Base-by-base conservation (phyloP, 2,113 vertebrate species). In the Struthio camelus region DNA sequence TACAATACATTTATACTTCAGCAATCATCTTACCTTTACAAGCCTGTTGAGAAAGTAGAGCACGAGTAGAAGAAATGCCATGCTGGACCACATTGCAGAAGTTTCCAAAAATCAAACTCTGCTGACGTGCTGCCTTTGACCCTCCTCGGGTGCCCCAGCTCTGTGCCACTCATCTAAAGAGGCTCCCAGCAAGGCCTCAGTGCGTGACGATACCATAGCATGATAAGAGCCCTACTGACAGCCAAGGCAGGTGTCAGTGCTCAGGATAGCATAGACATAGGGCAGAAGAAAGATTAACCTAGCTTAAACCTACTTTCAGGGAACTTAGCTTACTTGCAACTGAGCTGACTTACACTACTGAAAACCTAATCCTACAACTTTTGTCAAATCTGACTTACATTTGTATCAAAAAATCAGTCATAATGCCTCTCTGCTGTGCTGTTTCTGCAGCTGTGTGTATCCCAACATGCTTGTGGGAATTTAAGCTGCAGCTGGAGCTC, bases 161-260 rank as follows among this genome's bases (percentile, higher is more conserved):
- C 38, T 27, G 32, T 23, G 11, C 4, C 70, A 44, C 7, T 48
- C 44, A 71, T 53, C 71, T 48, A 36, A 61, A 8, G 38, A 77
- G 34, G 19, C 4, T 77, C 28, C 34, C 17, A 61, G 18, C 30
- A 54, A 42, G 7, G 25, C 42, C 25, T 56, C 19, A 22, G 22
- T 25, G 36, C 0, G 0, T 14, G 12, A 61, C 7, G 25, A 19
- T 11, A 34, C 27, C 54, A 17, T 12, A 54, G 12, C 11, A n/a
- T 22, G 9, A 11, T 72, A 66, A 77, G 20, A 62, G 14, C 44
- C 30, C 59, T 46, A 22, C n/a, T 61, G 30, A 44, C 23, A 30
- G 17, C 38, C 16, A 62, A 28, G 46, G 5, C 40, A 71, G 11
- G 14, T 34, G 11, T 14, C 20, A 20, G 65, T 17, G 15, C 61